Conservation (phyloP, 2,797 vertebrate genomes). For the Eulemur mongoz region DNA sequence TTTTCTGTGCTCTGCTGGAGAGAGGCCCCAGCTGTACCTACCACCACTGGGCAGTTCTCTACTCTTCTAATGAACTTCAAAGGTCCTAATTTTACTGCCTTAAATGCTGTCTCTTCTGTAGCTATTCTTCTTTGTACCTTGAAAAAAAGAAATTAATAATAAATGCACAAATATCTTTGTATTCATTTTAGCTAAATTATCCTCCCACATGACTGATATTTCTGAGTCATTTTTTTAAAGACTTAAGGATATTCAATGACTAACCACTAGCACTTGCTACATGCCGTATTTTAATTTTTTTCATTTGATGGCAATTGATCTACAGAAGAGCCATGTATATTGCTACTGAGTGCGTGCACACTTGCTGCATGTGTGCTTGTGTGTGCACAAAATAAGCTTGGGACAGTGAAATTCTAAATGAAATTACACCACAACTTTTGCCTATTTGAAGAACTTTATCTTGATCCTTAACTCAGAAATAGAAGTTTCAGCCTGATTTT, state of each 20-base stretch:
- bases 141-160: background rate
- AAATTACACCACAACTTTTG: background rate
- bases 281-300: background rate
- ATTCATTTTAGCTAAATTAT: background rate
- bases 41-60: too few species aligned
- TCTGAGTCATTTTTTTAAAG: background rate
- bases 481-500: background rate
- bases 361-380: background rate
- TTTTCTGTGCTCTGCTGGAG: background rate
- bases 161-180: background rate
- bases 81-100: background rate
- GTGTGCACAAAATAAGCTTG: background rate
- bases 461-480: background rate
- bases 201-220: background rate
- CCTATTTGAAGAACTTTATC: background rate
- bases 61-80: background rate
- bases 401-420: background rate
- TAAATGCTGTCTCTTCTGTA: background rate
- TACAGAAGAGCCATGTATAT: background rate
- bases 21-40: background rate
- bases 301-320: background rate
- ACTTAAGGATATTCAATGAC: background rate
- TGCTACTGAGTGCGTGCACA: background rate
- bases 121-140: background rate
- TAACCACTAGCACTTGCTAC: background rate